Base-by-base conservation (phyloP, 2,888 invertebrate genomes). In the Drosophila cracens region DNA sequence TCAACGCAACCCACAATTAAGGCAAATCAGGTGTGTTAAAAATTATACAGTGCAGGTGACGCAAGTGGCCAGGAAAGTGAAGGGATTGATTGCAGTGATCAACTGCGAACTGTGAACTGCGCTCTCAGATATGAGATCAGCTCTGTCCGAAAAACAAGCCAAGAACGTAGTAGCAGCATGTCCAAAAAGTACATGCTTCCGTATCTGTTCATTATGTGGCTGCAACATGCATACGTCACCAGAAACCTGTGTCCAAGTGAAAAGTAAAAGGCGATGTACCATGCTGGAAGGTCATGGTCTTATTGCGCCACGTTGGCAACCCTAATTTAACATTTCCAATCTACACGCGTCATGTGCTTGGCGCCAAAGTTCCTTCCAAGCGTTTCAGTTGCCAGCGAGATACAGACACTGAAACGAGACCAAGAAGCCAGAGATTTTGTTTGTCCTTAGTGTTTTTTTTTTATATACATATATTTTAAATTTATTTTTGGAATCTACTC, bases 361-460 rank as follows among this genome's bases (percentile, higher is more conserved):
- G 78, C 83, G 78, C 79, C 79, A 82, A 82, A 82, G 72, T 58
- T 40, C 5, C 58, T 72, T 70, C 69, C 70, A 66, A 58, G 61
- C 60, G 51, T 58, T 49, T 70, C 72, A 83, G 81, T 81, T 75
- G 70, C 67, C 60, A 68, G 66, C 80, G 70, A 68, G 61, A 49
- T 31, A 62, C 29, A 40, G 67, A 58, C 77, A 61, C 68, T 46
- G 78, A 62, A 76, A 67, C 62, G 36, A 51, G 70, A 31, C 27
- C 61, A 65, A 79, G 67, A 66, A 81, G 60, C 60, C 78, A 58
- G 49, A 61, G 25, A 72, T 70, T 72, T 84, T 82, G 79, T 82
- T 79, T 82, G 85, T 84, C 79, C 73, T 84, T 56, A 77, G 76
- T 82, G 85, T 78, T 77, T 61, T 78, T 59, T 58, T 68, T 70